phyloP scores from a whole-genome alignment of 2,888 invertebrate genomes.

The Vanessa cardui region DNA sequence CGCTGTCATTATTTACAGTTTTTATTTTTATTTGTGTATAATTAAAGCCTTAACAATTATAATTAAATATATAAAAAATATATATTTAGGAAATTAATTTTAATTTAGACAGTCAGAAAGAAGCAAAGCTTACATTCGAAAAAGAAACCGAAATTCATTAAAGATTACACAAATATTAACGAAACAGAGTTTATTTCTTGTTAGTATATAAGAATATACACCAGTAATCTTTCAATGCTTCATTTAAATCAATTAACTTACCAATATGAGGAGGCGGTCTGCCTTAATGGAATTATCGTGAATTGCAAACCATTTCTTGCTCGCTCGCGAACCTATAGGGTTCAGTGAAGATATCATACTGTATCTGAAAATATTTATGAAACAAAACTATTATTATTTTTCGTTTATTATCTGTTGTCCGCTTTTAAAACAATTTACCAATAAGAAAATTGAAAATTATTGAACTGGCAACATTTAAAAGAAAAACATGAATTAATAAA shows the following conservation, averaged over 20 bases:
- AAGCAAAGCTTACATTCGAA: too few species aligned
- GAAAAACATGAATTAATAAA: too few species aligned
- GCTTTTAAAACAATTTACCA: too few species aligned
- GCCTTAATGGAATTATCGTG: slow-evolving; percentile 91
- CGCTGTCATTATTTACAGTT: too few species aligned
- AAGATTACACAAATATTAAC: neutral
- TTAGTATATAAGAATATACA: neutral
- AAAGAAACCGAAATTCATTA: too few species aligned
- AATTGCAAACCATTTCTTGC: slow-evolving; percentile 96
- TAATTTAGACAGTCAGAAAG: too few species aligned
- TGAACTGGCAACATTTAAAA: too few species aligned
- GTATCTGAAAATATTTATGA: slow-evolving; percentile 79
- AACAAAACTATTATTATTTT: neutral
- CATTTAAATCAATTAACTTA: slow-evolving; percentile 44
- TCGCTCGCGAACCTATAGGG: slow-evolving; percentile 91
- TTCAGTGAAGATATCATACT: slow-evolving; percentile 90
- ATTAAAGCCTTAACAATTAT: too few species aligned
- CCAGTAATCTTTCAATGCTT: neutral
- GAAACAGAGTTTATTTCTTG: neutral
- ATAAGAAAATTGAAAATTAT: too few species aligned
- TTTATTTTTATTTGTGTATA: too few species aligned
- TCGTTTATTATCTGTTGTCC: neutral
- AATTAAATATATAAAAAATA: too few species aligned
- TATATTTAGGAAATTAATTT: too few species aligned
- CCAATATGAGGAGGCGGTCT: slow-evolving; percentile 89